Evolutionary conservation across 2,113 vertebrate species (phyloP).

Genomic region (Tringa solitaria): DNA sequence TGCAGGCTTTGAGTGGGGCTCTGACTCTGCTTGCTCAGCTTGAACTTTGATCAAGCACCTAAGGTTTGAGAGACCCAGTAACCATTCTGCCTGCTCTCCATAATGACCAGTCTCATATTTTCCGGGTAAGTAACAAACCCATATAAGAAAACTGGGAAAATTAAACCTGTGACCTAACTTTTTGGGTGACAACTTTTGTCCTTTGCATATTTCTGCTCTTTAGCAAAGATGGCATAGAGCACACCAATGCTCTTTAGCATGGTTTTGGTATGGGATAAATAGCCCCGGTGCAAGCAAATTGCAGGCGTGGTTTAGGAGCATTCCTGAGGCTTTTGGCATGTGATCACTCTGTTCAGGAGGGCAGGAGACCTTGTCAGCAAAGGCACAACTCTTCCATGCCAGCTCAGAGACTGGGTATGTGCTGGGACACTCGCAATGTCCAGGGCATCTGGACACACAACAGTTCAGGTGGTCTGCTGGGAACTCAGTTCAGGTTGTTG

Average conservation of each 20-base stretch:
- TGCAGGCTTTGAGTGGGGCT: background rate
- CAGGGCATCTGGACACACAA: background rate
- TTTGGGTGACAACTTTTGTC: accelerated
- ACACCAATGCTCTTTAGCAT: background rate
- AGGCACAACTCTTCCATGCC: background rate
- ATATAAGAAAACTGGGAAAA: background rate
- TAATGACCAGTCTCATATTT: background rate
- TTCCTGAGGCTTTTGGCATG: background rate
- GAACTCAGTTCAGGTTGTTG: background rate
- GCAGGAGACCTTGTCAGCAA: background rate
- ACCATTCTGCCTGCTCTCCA: background rate
- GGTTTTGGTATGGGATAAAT: background rate
- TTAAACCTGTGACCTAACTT: accelerated
- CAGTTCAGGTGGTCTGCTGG: background rate
- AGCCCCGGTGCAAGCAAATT: background rate
- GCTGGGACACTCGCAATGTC: background rate
- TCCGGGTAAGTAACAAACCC: background rate
- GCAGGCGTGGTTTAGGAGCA: accelerated
- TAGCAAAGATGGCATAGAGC: background rate
- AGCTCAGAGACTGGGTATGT: background rate
- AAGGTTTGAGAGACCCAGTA: background rate
- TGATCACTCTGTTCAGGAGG: background rate
- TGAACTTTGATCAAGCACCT: background rate
- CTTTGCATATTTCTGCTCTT: background rate
- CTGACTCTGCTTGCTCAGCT: background rate